Conservation (phyloP, 2,113 vertebrate genomes). For the Jaculus jaculus region DNA sequence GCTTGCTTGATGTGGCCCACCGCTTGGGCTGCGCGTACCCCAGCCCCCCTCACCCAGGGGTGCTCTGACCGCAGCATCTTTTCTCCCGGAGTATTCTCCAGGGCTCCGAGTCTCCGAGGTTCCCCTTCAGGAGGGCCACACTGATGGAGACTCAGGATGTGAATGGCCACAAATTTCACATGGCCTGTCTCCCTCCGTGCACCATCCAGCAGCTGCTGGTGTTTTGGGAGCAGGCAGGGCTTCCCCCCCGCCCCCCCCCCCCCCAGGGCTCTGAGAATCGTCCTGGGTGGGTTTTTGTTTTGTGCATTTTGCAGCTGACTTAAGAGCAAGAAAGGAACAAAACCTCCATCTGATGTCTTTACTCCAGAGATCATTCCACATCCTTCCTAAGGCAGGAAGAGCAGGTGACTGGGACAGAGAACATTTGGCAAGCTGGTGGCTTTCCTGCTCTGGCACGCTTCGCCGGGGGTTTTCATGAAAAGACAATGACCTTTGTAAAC, state of each 20-base stretch:
- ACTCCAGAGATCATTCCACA: slow-evolving; percentile 79
- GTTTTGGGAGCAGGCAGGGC: slow-evolving; percentile 19
- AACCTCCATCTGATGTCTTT: slow-evolving; percentile 79
- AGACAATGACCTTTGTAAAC: slow-evolving; percentile 73
- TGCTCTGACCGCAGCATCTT: neutral
- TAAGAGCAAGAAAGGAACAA: slow-evolving; percentile 79
- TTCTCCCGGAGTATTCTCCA: slow-evolving; percentile 58
- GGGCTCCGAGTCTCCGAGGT: slow-evolving; percentile 59
- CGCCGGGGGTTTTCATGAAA: slow-evolving; percentile 52
- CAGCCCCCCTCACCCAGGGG: neutral
- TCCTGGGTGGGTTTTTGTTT: slow-evolving; percentile 76
- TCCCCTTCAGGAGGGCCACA: slow-evolving; percentile 63
- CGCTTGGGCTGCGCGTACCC: neutral
- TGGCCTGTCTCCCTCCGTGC: slow-evolving; percentile 75
- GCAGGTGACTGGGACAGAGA: slow-evolving; percentile 84
- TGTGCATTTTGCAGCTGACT: slow-evolving; percentile 78
- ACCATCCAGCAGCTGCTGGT: slow-evolving; percentile 78
- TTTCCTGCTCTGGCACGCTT: slow-evolving; percentile 76
- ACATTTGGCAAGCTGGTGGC: slow-evolving; percentile 71
- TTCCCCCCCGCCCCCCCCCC: too few species aligned
- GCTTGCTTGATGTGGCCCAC: slow-evolving; percentile 62
- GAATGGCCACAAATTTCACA: slow-evolving; percentile 73
- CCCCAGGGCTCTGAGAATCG: slow-evolving; percentile 72
- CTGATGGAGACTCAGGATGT: slow-evolving; percentile 68
- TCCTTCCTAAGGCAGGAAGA: slow-evolving; percentile 85